phyloP scores from a whole-genome alignment of 2,113 vertebrate species.

The Dicaeum eximium region DNA sequence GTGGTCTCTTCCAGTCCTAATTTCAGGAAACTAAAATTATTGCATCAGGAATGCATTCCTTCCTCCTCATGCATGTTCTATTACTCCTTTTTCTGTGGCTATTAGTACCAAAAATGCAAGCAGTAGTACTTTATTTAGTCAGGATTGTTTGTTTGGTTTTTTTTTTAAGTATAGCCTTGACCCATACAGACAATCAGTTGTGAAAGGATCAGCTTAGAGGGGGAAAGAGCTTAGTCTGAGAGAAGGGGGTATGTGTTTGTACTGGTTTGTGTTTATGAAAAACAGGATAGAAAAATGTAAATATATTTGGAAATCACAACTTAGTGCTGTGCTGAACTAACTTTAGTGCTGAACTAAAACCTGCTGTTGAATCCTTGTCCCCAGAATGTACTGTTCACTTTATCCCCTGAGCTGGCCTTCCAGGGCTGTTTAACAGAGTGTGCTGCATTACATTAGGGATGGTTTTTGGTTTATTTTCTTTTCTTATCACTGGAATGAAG shows the following conservation, averaged over 20 bases:
- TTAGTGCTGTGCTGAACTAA: background rate
- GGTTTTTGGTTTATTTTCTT: background rate
- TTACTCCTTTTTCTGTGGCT: background rate
- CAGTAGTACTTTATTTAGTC: background rate
- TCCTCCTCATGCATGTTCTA: fast-evolving
- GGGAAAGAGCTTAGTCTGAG: background rate
- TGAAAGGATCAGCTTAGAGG: background rate
- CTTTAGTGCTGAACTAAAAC: background rate
- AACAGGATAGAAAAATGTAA: background rate
- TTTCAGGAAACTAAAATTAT: background rate
- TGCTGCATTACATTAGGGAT: background rate
- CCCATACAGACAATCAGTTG: background rate
- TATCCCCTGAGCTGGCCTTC: no score
- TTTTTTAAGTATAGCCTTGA: background rate
- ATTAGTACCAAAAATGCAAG: background rate
- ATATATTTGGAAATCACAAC: background rate
- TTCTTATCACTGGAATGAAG: background rate
- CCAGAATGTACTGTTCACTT: background rate
- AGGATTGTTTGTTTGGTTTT: background rate
- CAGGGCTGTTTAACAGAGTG: no score
- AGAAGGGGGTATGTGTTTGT: background rate
- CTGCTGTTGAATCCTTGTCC: background rate
- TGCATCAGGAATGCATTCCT: background rate
- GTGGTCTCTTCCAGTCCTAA: background rate
- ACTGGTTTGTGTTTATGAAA: background rate